Percentiles rank a stretch among this genome's conserved stretches.
phyloP scores from a whole-genome alignment of 2,797 vertebrate species.

The Sardinella longiceps region DNA sequence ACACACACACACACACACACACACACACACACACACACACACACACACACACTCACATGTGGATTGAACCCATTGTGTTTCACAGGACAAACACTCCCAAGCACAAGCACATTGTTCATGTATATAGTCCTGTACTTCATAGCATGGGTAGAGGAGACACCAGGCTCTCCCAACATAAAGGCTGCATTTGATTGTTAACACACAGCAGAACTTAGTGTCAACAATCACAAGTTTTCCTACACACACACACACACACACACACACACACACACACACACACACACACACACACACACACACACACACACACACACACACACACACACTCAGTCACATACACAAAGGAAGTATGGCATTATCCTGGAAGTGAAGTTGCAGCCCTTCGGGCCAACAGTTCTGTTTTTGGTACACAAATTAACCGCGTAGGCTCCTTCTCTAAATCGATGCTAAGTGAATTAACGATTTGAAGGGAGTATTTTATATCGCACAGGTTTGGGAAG shows the following conservation, averaged over 20 bases:
- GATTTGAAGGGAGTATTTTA: not conserved
- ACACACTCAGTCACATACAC: not conserved
- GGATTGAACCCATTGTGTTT: too few relatives aligned
- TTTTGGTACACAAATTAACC: not conserved
- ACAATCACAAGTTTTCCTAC: too few relatives aligned
- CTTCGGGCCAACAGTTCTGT: not conserved
- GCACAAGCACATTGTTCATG: too few relatives aligned
- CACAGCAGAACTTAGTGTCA: too few relatives aligned
- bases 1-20: not conserved
- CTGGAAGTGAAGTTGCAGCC: not conserved
- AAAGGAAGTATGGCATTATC: not conserved
- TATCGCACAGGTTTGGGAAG: not conserved
- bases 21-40: not conserved
- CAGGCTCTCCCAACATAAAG: too few relatives aligned
- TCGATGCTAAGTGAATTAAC: not conserved
- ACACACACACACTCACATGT: not conserved
- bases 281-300: not conserved
- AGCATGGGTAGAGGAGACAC: too few relatives aligned
- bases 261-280: not conserved
- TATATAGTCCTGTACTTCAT: too few relatives aligned
- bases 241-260: not conserved
- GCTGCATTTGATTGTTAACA: not conserved
- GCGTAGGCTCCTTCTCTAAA: not conserved
- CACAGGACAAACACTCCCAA: too few relatives aligned
- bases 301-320: not conserved